Base-by-base conservation (phyloP, 2,888 invertebrate species). In the Sinotaia quadrata region DNA sequence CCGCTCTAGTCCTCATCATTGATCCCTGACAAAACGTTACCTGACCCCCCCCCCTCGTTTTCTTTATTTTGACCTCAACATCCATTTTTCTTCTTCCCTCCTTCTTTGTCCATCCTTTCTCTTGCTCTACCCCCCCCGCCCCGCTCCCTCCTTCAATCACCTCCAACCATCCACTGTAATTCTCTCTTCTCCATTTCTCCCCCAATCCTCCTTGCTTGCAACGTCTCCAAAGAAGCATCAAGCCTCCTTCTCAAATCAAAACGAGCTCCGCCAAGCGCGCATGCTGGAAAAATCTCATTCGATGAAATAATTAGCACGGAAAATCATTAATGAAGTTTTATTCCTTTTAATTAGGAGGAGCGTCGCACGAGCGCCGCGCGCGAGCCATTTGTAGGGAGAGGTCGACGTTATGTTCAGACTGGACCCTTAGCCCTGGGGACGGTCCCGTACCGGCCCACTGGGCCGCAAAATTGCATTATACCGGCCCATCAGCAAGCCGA, bases 401-500 rank as follows among this genome's bases (percentile, higher is more conserved):
- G 59, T 41, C 44, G 18, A 41, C 47, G 12, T n/a, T 34, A 58
- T 37, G 34, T 34, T 7, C 7, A 27, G 36, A 33, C 56, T 21
- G 5, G 58, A 27, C 21, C 36, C 58, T 2, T 8, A 31, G 41
- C 65, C 62, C 21, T n/a, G 33, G 65, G 65, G 65, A 44, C 37
- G 24, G 52, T 37, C 8, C 41, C 24, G 65, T 37, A 41, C 29
- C 37, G 65, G 65, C 36, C 65, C 65, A 65, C 27, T 65, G 65
- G 65, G 29, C 65, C 56, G 65, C 37, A 56, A 65, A 65, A 65
- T 65, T 65, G 65, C 65, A 65, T 65, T 65, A 65, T 65, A 54
- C 65, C 54, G 65, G 41, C 56, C 65, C 65, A 65, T 65, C 65
- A 65, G 56, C 65, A 65, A 56, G 65, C 65, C 65, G 65, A 56